phyloP scores from a whole-genome alignment of 2,113 vertebrate genomes.

The Etheostoma cragini region DNA sequence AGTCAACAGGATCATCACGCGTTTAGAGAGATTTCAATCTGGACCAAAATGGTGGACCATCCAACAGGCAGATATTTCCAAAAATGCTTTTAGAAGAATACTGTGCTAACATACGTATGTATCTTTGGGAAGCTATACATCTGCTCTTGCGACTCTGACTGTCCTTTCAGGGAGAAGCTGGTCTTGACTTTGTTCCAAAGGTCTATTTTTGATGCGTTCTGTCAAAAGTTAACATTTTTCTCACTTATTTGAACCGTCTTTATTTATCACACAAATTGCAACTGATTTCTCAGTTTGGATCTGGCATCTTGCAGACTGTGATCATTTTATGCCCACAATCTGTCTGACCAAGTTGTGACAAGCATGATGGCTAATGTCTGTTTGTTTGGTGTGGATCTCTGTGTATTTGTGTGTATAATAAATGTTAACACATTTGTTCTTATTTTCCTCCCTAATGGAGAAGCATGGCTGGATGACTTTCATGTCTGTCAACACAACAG shows the following conservation, averaged over 20 bases:
- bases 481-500: constrained; percentile 45
- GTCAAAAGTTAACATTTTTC: constrained; percentile 25
- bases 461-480: constrained; percentile 22
- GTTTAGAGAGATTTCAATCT: not conserved
- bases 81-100: not conserved
- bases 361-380: constrained; percentile 28
- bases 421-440: constrained; percentile 46
- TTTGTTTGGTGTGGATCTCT: constrained; percentile 36
- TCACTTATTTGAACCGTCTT: constrained; percentile 51
- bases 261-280: constrained; percentile 40
- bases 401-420: constrained; percentile 46
- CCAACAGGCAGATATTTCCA: not conserved
- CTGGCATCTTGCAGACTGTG: constrained; percentile 33
- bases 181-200: not conserved
- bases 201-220: constrained; percentile 7
- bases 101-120: constrained; percentile 1
- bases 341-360: constrained; percentile 36
- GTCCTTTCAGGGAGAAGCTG: not conserved
- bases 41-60: too few relatives aligned
- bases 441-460: constrained; percentile 41
- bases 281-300: constrained; percentile 44
- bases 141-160: not conserved
- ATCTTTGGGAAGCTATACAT: not conserved
- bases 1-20: not conserved
- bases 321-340: constrained; percentile 48